Evolutionary conservation across 1,140 invertebrate genomes (phyloP).

Genomic region (Fopius arisanus): DNA sequence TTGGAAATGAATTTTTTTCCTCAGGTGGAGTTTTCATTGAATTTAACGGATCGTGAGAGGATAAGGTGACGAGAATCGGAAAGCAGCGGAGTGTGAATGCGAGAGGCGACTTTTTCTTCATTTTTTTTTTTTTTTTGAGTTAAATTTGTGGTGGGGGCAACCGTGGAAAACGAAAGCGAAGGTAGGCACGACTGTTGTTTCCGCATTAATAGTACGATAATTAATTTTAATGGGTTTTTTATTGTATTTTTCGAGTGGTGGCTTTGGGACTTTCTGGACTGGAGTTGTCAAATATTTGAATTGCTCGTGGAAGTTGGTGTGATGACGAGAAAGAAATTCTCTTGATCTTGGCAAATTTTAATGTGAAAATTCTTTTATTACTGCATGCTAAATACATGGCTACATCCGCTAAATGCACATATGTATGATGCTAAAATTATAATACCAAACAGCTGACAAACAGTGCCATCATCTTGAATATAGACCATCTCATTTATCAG

Average conservation of each 20-base stretch:
- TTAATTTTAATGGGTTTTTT: background rate
- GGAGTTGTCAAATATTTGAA: too few relatives aligned
- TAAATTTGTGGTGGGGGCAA: background rate
- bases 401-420: background rate
- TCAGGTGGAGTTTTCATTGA: background rate
- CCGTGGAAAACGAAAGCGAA: slow-evolving; percentile 47
- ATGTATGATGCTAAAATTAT: slow-evolving; percentile 6
- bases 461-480: background rate
- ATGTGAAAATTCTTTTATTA: background rate
- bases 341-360: background rate
- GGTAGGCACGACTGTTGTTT: background rate
- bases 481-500: background rate
- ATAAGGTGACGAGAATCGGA: background rate
- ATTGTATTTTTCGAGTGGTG: background rate
- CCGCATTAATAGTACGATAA: slow-evolving; percentile 8
- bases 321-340: background rate
- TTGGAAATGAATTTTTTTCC: background rate
- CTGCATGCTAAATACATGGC: background rate
- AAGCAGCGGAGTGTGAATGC: background rate
- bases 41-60: background rate
- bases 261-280: background rate
- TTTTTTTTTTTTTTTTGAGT: background rate
- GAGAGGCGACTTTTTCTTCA: background rate
- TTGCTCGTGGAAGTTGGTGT: too few relatives aligned
- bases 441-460: slow-evolving; percentile 9